Evolutionary conservation across 2,888 invertebrate genomes (phyloP).

Genomic region (Tolmerus cingulatus): DNA sequence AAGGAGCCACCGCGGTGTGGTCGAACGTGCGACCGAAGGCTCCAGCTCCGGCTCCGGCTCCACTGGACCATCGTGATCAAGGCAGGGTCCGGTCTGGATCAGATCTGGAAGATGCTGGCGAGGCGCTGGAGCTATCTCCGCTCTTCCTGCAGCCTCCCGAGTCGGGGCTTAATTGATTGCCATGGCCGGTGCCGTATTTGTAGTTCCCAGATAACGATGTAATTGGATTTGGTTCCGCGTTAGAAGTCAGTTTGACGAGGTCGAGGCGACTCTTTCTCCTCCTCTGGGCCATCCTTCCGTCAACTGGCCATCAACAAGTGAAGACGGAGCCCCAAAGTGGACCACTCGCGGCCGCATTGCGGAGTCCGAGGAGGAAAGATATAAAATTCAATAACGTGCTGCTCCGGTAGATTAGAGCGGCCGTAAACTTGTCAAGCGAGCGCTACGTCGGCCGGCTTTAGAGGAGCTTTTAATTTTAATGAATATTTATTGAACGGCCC

Average conservation of each 20-base stretch:
- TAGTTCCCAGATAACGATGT: conserved; percentile 25
- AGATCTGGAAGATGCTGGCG: neutral
- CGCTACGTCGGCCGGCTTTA: neutral
- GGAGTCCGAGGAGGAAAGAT: neutral
- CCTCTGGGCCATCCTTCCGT: neutral
- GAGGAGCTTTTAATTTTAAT: neutral
- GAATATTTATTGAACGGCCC: neutral
- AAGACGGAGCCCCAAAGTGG: neutral
- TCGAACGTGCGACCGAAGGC: neutral
- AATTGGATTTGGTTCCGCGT: conserved; percentile 36
- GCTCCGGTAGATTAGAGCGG: neutral
- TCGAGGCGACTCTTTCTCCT: neutral
- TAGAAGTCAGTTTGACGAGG: neutral
- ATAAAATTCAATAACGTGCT: neutral
- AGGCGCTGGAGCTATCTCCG: neutral
- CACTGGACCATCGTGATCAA: neutral
- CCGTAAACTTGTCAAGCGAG: neutral
- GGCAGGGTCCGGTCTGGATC: neutral
- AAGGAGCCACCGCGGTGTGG: neutral
- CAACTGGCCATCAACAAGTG: neutral
- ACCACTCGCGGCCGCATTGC: neutral
- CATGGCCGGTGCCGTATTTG: conserved; percentile 18
- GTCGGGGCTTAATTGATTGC: conserved; percentile 20
- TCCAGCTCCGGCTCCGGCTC: neutral
- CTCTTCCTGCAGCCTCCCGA: neutral